phyloP scores from a whole-genome alignment of 2,113 vertebrate genomes.

The Perca schrenkii region DNA sequence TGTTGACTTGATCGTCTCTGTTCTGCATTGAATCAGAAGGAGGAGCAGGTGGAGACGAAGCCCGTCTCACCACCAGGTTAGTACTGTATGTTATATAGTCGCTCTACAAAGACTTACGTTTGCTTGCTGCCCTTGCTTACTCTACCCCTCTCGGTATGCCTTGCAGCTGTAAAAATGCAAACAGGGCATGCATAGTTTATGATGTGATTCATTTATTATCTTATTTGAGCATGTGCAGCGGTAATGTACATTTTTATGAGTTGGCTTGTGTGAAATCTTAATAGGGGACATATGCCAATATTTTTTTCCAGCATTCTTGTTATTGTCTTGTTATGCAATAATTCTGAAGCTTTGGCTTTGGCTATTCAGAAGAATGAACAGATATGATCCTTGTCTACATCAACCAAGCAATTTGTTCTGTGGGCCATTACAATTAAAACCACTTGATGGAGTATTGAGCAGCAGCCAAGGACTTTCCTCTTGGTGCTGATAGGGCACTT shows the following conservation, averaged over 20 bases:
- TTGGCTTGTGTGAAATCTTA: slow-evolving; percentile 36
- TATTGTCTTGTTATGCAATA: background rate
- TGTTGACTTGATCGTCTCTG: slow-evolving; percentile 58
- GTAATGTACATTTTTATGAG: slow-evolving; percentile 26
- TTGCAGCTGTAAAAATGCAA: slow-evolving; percentile 65
- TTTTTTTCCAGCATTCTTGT: slow-evolving; percentile 18
- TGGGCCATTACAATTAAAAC: slow-evolving; percentile 7
- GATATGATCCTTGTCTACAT: background rate
- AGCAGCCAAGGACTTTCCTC: slow-evolving; percentile 44
- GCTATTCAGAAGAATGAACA: slow-evolving; percentile 36
- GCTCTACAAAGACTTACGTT: slow-evolving; percentile 27
- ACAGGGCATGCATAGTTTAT: slow-evolving; percentile 53
- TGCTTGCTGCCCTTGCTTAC: slow-evolving; percentile 60
- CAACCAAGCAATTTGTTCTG: slow-evolving; percentile 21
- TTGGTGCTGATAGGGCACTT: slow-evolving; percentile 50
- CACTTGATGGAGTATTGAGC: slow-evolving; percentile 14
- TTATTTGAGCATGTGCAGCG: slow-evolving; percentile 61
- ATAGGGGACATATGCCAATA: background rate
- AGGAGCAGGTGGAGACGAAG: slow-evolving; percentile 73
- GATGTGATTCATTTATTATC: slow-evolving; percentile 16
- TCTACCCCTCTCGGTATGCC: slow-evolving; percentile 41
- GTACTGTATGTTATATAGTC: slow-evolving; percentile 47
- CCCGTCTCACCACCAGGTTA: slow-evolving; percentile 76
- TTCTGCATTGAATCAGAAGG: slow-evolving; percentile 76
- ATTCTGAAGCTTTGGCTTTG: slow-evolving; percentile 41